Evolutionary conservation across 1,140 invertebrate genomes (phyloP).

Genomic region (Ceratina japonica): DNA sequence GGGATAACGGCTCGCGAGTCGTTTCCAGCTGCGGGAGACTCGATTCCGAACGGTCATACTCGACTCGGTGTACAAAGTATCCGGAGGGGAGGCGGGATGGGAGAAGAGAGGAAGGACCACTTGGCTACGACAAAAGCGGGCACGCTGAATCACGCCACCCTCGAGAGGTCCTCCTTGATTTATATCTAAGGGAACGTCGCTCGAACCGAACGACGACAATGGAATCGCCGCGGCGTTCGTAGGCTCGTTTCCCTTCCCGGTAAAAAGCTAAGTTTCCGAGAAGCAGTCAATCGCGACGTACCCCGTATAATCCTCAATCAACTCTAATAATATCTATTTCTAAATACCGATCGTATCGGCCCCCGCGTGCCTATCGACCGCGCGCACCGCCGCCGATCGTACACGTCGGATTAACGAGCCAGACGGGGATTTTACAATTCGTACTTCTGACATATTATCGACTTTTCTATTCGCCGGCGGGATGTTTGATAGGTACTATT

Average conservation of each 20-base stretch:
- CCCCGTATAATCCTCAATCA: too few species aligned
- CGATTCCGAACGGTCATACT: slow-evolving; percentile 35
- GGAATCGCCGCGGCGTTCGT: slow-evolving; percentile 68
- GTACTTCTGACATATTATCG: too few species aligned
- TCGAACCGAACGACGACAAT: slow-evolving; percentile 61
- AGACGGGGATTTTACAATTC: too few species aligned
- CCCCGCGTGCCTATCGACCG: too few species aligned
- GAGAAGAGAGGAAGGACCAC: slow-evolving; percentile 54
- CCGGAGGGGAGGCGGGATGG: slow-evolving; percentile 53
- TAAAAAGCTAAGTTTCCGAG: slow-evolving; percentile 54
- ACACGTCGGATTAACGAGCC: too few species aligned
- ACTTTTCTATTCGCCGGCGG: too few species aligned
- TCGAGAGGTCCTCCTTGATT: slow-evolving; percentile 68
- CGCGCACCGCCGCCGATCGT: too few species aligned
- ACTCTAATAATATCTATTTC: too few species aligned
- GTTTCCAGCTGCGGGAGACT: background rate
- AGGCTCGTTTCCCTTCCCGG: slow-evolving; percentile 41
- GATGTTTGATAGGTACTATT: too few species aligned
- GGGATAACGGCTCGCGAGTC: background rate
- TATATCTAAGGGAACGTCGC: slow-evolving; percentile 63
- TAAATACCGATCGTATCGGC: too few species aligned
- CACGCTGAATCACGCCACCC: slow-evolving; percentile 71
- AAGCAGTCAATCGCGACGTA: background rate
- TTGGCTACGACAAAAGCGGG: slow-evolving; percentile 70
- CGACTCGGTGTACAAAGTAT: slow-evolving; percentile 39